Conservation (phyloP, 92 coral and sea anemone species). For the Porites evermanni region DNA sequence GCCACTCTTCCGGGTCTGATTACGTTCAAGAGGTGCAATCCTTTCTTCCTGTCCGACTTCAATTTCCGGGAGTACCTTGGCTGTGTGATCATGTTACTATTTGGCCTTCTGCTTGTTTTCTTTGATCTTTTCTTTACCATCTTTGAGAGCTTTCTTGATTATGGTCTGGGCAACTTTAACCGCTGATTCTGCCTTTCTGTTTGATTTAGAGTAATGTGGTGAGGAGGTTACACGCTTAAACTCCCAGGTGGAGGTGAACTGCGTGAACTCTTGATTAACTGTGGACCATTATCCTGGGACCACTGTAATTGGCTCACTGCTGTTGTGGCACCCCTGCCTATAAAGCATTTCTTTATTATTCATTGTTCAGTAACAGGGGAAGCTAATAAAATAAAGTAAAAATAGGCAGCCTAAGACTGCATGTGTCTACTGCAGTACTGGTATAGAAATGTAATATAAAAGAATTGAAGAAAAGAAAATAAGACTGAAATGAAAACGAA, state of each 20-base stretch:
- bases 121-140: constrained; percentile 44
- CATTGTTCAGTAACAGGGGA: no score
- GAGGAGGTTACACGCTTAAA: constrained; percentile 29
- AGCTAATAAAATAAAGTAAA: no score
- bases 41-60: constrained; percentile 54
- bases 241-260: constrained; percentile 38
- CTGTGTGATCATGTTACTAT: constrained; percentile 29
- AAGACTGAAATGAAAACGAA: no score
- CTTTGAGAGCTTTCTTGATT: constrained; percentile 54
- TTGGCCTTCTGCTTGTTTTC: constrained; percentile 57
- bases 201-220: constrained; percentile 34
- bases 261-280: constrained; percentile 42
- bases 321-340: no score
- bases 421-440: no score
- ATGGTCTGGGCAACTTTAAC: constrained; percentile 44
- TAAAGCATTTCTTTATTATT: no score
- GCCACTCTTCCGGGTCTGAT: constrained; percentile 31
- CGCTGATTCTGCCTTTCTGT: constrained; percentile 52
- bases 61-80: constrained; percentile 28
- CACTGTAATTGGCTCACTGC: no score
- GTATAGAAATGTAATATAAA: no score
- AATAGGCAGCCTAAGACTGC: no score
- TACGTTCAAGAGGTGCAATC: constrained; percentile 28
- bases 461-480: no score
- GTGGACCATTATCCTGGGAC: constrained; percentile 11